These are phyloP conservation scores for Mactromeris polynyma DNA, from an alignment of 2,888 invertebrate species.

Conservation along the genomic window DNA sequence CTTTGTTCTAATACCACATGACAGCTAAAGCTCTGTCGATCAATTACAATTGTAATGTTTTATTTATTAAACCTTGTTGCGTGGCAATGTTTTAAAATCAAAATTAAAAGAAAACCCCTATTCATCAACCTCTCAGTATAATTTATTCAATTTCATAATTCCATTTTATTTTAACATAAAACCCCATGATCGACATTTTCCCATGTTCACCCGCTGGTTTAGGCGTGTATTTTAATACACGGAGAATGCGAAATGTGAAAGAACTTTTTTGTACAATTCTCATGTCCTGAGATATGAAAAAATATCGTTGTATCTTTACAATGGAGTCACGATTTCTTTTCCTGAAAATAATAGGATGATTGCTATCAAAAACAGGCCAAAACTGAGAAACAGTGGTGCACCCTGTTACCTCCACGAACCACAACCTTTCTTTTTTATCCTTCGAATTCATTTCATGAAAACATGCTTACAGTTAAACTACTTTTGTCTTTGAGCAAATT, in stretches of 20 bases:
- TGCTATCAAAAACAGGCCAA: not conserved
- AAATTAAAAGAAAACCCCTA: not conserved
- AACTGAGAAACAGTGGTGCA: too few species aligned
- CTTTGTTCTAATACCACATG: not conserved
- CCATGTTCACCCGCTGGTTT: not conserved
- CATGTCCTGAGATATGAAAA: not conserved
- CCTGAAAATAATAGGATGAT: not conserved
- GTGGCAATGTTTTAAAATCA: not conserved
- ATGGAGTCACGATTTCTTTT: not conserved
- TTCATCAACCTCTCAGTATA: not conserved
- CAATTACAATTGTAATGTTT: not conserved
- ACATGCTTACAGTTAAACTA: too few species aligned
- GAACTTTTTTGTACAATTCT: not conserved
- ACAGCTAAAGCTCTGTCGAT: not conserved
- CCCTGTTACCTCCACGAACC: too few species aligned
- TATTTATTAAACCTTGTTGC: not conserved
- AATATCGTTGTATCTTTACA: not conserved
- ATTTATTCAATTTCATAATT: conserved; percentile 19
- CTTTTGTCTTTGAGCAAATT: too few species aligned
- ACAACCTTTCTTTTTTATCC: too few species aligned
- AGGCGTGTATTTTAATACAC: not conserved
- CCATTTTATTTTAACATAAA: not conserved
- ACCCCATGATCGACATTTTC: not conserved
- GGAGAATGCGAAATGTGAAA: not conserved
- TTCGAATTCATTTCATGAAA: too few species aligned